Conservation (phyloP, 2,888 invertebrate genomes). For the Octonoba sinensis region DNA sequence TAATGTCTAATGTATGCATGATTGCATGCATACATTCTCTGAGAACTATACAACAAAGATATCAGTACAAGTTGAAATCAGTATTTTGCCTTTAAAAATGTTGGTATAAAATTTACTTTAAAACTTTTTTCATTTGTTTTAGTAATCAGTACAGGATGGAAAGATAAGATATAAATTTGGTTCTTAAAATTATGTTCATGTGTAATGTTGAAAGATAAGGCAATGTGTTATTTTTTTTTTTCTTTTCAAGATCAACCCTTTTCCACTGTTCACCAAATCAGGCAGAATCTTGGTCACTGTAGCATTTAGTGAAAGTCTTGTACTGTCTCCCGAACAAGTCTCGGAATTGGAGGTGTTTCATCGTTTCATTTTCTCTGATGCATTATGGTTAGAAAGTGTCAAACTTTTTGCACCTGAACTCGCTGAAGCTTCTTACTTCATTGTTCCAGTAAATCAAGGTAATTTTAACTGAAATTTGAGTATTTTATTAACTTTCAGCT, state of each 20-base stretch:
- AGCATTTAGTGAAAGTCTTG: constrained; percentile 71
- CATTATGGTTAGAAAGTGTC: constrained; percentile 87
- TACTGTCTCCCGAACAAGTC: constrained; percentile 77
- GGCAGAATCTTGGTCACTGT: constrained; percentile 93
- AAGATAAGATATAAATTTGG: too few species aligned
- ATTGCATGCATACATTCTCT: too few species aligned
- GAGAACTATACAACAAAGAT: too few species aligned
- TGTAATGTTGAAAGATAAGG: too few species aligned
- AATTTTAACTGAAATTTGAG: not conserved
- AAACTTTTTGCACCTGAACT: constrained; percentile 88
- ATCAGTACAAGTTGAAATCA: too few species aligned
- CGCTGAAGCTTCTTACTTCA: constrained; percentile 82
- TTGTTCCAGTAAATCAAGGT: constrained; percentile 82
- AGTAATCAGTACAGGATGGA: too few species aligned
- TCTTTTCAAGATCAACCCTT: constrained; percentile 77
- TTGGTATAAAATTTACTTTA: too few species aligned
- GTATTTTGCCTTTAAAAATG: too few species aligned
- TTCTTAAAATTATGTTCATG: too few species aligned
- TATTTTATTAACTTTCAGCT: too few species aligned
- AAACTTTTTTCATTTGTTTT: too few species aligned
- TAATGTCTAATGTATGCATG: too few species aligned
- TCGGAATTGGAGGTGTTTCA: constrained; percentile 82
- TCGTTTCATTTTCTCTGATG: constrained; percentile 93
- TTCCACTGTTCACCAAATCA: constrained; percentile 96
- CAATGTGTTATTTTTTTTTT: not conserved